Evolutionary conservation across 2,113 vertebrate species (phyloP), one percentile per base, ranked within the genome.

Genomic region (Aleadryas rufinucha): DNA sequence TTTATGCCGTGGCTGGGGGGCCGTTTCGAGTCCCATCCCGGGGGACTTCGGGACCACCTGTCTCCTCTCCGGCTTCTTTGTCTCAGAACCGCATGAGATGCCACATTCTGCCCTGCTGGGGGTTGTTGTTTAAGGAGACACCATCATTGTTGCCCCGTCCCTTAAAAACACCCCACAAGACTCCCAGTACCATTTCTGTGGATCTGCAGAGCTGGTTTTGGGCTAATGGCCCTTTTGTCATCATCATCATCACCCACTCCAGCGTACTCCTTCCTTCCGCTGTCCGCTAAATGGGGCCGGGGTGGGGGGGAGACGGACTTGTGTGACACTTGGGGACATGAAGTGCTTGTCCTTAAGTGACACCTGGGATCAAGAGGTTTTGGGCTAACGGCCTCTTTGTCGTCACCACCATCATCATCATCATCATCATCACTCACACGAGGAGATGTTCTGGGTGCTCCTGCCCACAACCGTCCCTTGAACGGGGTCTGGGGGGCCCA

Each of bases 181-280:
- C 12, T 21, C n/a, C 3, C 60, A 9, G 27, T 41, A 39, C n/a
- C 1, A 0, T 72, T 33, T 10, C 59, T 5, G 3, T 5, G 20
- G 16, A 3, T 56, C 39, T 64, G 70, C 2, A 4, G 63, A 57
- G 78, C n/a, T 84, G 37, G 5, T 20, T 87, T 78, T 1, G 52
- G 63, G 47, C 39, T 61, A n/a, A n/a, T 1, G 28, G 41, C 39
- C 39, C 19, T 21, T 57, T 79, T 37, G 44, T n/a, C 24, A 17
- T 53, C 27, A 30, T 61, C 49, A 47, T 49, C 18, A 13, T 37
- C 80, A 19, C 33, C n/a, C 24, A 11, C 5, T 8, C 53, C 42
- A 30, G 54, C 35, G 33, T 49, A 20, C 19, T 79, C 33, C 41
- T 50, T 78, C 68, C 56, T 27, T 13, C 2, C 0, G 1, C 57